Base-by-base conservation (phyloP, 1,140 invertebrate species). In the Cardiocondyla obscurior region DNA sequence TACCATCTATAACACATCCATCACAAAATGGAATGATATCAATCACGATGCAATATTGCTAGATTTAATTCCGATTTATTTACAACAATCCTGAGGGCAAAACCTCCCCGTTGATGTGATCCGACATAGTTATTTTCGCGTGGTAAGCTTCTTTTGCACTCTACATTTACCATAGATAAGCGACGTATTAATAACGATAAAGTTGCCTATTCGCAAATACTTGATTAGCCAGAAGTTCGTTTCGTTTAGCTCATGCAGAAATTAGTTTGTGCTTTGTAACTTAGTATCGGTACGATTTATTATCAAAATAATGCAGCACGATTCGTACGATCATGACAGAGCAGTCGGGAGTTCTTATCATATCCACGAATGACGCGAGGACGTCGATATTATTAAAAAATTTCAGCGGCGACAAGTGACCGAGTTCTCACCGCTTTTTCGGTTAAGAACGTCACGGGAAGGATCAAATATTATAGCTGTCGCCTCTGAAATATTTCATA, bases 71-170 rank as follows among this genome's bases (percentile, higher is more conserved):
- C 30, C 30, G 10, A 39, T 28, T 67, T 67, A 1, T 42, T 79
- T 49, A 33, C 25, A 30, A 51, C 22, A 33, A 22, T 6, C 12
- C n/a, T 55, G 16, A 42, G 28, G 19, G 25, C 12, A 39, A 42
- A 62, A 39, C 12, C n/a, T n/a, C n/a, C n/a, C n/a, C 16, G 39
- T 77, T 77, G 60, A 33, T 39, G 22, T 19, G 12, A 51, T 19
- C 22, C 33, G 53, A 5, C 28, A 60, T 67, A 67, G 44, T 77
- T 77, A 39, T 44, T 79, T 69, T 79, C 60, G 74, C 74, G 10
- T 42, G 22, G 5, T 67, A 42, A 79, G 33, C 62, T 79, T 79
- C 33, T 69, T 73, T 79, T 69, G 62, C 74, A 67, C 62, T 55
- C 62, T 42, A 79, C 51, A 39, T 22, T 19, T 16, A n/a, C 36